These are phyloP conservation scores for Morelia viridis DNA, from an alignment of 2,797 vertebrate genomes.

Conservation along the genomic window DNA sequence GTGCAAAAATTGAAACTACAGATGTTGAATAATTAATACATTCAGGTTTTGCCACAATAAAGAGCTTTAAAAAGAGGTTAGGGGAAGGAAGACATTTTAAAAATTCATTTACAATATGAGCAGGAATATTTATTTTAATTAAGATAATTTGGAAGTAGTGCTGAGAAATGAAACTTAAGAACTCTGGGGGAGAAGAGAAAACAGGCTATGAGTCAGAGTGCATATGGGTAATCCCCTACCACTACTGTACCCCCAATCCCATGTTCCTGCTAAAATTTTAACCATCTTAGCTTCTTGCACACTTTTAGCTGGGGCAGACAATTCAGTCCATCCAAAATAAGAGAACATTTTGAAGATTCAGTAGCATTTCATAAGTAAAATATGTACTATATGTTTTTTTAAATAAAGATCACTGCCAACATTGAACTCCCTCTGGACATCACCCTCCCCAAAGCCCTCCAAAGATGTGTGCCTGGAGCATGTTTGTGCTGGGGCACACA, in stretches of 20 bases:
- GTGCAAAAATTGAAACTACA: background rate
- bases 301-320: background rate
- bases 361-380: background rate
- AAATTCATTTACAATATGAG: background rate
- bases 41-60: slow-evolving; percentile 2
- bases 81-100: background rate
- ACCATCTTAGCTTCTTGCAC: background rate
- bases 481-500: background rate
- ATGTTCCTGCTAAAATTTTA: background rate
- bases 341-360: background rate
- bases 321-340: background rate
- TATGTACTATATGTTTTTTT: background rate
- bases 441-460: background rate
- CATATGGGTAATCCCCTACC: background rate
- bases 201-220: background rate
- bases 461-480: background rate
- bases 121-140: slow-evolving; percentile 10
- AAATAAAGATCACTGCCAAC: background rate
- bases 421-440: background rate
- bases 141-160: slow-evolving; percentile 2
- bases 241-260: background rate
- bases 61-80: background rate
- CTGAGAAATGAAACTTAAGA: slow-evolving; percentile 11
- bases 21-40: background rate
- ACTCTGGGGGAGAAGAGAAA: background rate